phyloP scores from a whole-genome alignment of 2,113 vertebrate genomes.

The Lycocorax pyrrhopterus region DNA sequence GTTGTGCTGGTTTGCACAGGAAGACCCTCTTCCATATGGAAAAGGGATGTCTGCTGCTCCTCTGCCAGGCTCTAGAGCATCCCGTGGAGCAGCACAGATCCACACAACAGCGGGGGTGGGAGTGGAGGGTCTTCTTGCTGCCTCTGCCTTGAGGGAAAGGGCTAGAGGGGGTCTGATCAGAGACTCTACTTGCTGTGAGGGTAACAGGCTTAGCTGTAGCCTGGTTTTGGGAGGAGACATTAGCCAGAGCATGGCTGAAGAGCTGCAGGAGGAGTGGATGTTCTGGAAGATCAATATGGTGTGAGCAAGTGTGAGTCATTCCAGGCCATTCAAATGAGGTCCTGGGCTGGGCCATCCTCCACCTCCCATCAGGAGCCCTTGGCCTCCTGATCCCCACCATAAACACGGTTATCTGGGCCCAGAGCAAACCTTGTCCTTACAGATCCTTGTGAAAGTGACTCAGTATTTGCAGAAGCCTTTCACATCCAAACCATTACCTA shows the following conservation, averaged over 20 bases:
- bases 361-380: not conserved
- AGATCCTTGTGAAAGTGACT: not conserved
- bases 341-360: not conserved
- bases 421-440: not conserved
- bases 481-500: not conserved
- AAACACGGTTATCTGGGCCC: not conserved
- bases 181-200: not conserved
- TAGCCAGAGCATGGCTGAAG: not conserved
- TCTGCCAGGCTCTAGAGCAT: not conserved
- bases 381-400: not conserved
- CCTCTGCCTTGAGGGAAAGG: not conserved
- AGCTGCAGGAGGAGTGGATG: not conserved
- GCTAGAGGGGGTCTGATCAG: not conserved
- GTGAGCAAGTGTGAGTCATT: not conserved
- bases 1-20: not conserved
- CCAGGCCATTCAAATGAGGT: not conserved
- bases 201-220: not conserved
- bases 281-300: not conserved
- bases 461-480: slow-evolving; percentile 22
- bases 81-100: not conserved
- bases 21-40: fast-evolving
- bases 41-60: not conserved
- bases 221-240: not conserved
- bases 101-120: fast-evolving
- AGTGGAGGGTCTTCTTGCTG: not conserved